Evolutionary conservation across 2,113 vertebrate species (phyloP).

Genomic region (Oryzias woworae): DNA sequence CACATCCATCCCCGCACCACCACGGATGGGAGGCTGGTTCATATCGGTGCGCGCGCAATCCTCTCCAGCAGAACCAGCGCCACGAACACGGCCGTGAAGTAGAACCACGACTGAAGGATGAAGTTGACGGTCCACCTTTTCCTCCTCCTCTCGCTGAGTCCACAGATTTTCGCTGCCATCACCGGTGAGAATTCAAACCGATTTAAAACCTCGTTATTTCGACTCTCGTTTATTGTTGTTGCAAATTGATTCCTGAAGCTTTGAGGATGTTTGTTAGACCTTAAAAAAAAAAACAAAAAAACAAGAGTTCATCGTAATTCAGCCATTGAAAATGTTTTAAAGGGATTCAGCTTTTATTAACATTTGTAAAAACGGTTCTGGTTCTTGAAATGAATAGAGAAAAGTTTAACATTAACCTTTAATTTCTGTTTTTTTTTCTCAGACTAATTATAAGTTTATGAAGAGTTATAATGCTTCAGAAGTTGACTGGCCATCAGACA

Average conservation of each 20-base stretch:
- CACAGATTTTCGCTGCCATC: conserved; percentile 27
- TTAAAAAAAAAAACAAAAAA: no score
- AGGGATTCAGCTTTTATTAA: no score
- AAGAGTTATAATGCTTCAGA: not conserved
- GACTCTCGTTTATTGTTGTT: no score
- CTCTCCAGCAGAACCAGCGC: conserved; percentile 1
- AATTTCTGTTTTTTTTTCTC: not conserved
- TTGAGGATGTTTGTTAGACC: no score
- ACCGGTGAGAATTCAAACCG: conserved; percentile 47
- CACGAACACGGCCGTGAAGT: conserved; percentile 16
- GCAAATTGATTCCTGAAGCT: no score
- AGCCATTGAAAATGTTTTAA: no score
- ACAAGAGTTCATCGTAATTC: no score
- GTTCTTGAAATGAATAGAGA: no score
- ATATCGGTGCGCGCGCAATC: not conserved
- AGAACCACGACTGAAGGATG: conserved; percentile 38
- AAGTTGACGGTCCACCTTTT: conserved; percentile 51
- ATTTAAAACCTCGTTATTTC: no score
- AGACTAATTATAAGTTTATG: not conserved
- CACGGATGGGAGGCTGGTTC: conserved; percentile 16
- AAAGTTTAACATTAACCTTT: not conserved
- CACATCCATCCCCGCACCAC: not conserved
- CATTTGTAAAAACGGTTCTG: no score
- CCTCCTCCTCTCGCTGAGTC: conserved; percentile 39
- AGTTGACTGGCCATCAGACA: conserved; percentile 11